Evolutionary conservation across 1,140 invertebrate genomes (phyloP).

Genomic region (Philotrypesis tridentata): DNA sequence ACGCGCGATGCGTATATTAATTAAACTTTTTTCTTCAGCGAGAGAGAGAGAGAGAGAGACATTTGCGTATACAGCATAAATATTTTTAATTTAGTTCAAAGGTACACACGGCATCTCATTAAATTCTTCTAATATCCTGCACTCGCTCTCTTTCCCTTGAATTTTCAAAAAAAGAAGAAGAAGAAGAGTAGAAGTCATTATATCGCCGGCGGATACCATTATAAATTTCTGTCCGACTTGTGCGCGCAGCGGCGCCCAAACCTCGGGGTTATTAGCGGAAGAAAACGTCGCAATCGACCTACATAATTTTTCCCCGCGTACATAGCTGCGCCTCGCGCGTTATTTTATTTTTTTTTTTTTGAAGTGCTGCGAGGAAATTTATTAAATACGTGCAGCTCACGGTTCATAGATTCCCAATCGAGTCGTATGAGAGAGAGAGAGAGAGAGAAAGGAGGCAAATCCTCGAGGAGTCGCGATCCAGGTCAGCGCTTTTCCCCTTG

Average conservation of each 20-base stretch:
- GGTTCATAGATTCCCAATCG: not conserved
- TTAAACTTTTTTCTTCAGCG: too few species aligned
- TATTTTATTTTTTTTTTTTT: too few species aligned
- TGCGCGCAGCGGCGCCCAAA: not conserved
- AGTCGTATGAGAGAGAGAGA: too few species aligned
- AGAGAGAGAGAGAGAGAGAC: too few species aligned
- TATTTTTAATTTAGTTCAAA: not conserved
- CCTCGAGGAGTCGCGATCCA: not conserved
- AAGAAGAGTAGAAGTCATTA: not conserved
- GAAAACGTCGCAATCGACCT: not conserved
- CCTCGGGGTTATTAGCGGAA: not conserved
- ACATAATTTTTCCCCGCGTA: not conserved
- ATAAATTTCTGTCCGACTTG: not conserved
- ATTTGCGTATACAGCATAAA: too few species aligned
- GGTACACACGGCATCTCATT: not conserved
- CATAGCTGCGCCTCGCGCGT: too few species aligned
- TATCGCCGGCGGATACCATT: not conserved
- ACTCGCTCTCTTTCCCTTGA: not conserved
- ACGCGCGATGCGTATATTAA: too few species aligned
- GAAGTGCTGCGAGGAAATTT: not conserved
- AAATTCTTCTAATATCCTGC: not conserved
- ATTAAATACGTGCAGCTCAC: not conserved
- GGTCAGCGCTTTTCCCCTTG: constrained; percentile 5
- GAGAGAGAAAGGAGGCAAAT: too few species aligned
- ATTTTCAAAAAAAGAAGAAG: not conserved